Conservation (phyloP, 2,113 vertebrate genomes). For the Corythaeola cristata region DNA sequence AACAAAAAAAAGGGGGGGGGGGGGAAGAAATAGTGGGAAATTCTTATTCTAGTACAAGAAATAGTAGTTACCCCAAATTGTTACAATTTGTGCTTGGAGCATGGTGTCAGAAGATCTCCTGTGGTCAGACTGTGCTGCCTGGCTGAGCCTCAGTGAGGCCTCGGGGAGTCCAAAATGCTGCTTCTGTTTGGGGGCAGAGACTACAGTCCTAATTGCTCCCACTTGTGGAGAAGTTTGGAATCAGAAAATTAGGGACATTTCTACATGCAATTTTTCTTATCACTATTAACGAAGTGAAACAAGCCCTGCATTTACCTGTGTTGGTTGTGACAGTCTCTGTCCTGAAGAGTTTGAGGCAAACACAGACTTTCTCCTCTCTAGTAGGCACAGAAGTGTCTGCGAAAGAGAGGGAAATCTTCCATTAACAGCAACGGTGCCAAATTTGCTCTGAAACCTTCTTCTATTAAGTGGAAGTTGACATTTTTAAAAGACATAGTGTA, state of each 20-base stretch:
- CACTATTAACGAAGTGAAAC: not conserved
- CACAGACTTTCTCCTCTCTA: not conserved
- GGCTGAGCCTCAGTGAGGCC: not conserved
- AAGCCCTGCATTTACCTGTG: not conserved
- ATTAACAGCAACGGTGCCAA: not conserved
- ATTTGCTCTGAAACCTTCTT: not conserved
- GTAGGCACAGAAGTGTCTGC: not conserved
- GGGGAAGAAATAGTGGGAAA: not conserved
- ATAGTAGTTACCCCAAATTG: not conserved
- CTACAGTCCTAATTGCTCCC: not conserved
- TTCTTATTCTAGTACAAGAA: not conserved
- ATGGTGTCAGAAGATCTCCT: not conserved
- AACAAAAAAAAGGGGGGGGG: not conserved
- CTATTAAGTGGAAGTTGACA: not conserved
- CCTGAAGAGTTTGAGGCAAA: not conserved
- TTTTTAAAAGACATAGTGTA: not conserved
- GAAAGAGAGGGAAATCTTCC: not conserved
- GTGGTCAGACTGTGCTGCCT: accelerated
- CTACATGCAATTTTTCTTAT: not conserved
- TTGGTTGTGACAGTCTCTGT: not conserved
- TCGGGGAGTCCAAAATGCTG: not conserved
- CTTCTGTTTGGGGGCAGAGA: not conserved
- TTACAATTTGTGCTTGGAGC: not conserved
- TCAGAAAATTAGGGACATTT: not conserved
- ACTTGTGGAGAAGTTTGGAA: not conserved